Percentiles rank a stretch among this genome's conserved stretches.
Conservation (phyloP, 2,797 vertebrate genomes). For the Choloepus didactylus region DNA sequence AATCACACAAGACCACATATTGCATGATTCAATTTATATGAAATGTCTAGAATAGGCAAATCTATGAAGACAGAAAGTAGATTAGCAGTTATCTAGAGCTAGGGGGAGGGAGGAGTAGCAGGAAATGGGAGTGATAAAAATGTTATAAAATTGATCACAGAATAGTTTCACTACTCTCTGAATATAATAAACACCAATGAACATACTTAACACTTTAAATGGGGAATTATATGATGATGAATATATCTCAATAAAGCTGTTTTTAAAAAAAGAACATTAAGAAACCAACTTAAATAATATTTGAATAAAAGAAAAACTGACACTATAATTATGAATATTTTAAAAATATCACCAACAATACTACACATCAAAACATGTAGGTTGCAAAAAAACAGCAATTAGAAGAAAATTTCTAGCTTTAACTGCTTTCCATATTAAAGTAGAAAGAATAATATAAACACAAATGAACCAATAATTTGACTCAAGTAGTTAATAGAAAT, state of each 20-base stretch:
- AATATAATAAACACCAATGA: not conserved
- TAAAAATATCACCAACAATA: not conserved
- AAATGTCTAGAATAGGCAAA: not conserved
- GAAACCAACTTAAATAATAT: slow-evolving; percentile 5
- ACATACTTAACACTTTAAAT: not conserved
- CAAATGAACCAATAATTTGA: slow-evolving; percentile 44
- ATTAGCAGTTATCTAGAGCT: not conserved
- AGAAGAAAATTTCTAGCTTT: slow-evolving; percentile 3
- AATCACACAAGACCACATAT: not conserved
- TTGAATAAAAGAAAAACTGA: slow-evolving; percentile 51
- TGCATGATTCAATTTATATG: not conserved
- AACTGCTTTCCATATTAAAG: slow-evolving; percentile 11
- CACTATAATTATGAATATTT: slow-evolving; percentile 21
- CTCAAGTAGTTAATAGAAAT: not conserved
- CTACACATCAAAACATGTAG: not conserved
- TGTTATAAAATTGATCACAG: not conserved
- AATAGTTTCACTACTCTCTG: not conserved
- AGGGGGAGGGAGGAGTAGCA: too few species aligned
- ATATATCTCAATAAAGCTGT: slow-evolving; percentile 6
- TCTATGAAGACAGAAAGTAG: not conserved
- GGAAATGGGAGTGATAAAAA: not conserved
- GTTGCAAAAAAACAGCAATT: not conserved
- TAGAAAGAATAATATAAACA: not conserved
- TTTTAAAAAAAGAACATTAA: not conserved
- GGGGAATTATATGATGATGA: not conserved